These are phyloP conservation scores for Nibea albiflora DNA, from an alignment of 2,113 vertebrate genomes.

Conservation along the genomic window DNA sequence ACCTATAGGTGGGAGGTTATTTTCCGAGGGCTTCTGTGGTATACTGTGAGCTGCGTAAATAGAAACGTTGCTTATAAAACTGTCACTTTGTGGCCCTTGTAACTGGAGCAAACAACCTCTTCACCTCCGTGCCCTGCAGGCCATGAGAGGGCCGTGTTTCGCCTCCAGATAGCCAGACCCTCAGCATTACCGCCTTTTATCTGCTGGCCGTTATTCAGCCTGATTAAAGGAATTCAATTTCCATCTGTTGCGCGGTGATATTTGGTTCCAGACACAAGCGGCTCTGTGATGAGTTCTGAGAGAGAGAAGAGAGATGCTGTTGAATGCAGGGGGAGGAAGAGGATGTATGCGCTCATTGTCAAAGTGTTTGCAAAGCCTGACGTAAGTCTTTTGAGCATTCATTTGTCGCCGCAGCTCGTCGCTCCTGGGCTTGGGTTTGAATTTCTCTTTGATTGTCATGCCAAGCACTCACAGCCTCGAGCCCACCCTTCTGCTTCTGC, in stretches of 20 bases:
- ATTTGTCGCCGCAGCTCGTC: conserved; percentile 13
- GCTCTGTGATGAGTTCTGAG: conserved; percentile 61
- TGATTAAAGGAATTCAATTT: conserved; percentile 74
- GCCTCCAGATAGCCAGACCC: neutral
- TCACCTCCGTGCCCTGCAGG: conserved; percentile 34
- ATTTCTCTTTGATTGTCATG: conserved; percentile 65
- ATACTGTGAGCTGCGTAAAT: conserved; percentile 46
- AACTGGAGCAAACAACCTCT: conserved; percentile 40
- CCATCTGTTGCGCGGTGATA: conserved; percentile 69
- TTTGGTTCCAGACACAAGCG: conserved; percentile 65
- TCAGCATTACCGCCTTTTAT: conserved; percentile 35
- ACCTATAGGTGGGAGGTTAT: conserved; percentile 4
- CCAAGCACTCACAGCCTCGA: conserved; percentile 35
- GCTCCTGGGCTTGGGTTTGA: conserved; percentile 23
- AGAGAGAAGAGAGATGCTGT: conserved; percentile 39
- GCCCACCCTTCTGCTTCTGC: conserved; percentile 24
- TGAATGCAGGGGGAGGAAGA: conserved; percentile 44
- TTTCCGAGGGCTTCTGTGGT: conserved; percentile 17
- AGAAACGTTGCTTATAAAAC: conserved; percentile 61
- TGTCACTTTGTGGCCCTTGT: conserved; percentile 36
- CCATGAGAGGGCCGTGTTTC: conserved; percentile 23
- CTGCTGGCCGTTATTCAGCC: conserved; percentile 49
- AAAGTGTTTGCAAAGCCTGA: conserved; percentile 57
- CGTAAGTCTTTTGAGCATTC: conserved; percentile 50
- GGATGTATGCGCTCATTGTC: conserved; percentile 52